phyloP scores from a whole-genome alignment of 2,797 vertebrate species.

The Crocidura indochinensis region DNA sequence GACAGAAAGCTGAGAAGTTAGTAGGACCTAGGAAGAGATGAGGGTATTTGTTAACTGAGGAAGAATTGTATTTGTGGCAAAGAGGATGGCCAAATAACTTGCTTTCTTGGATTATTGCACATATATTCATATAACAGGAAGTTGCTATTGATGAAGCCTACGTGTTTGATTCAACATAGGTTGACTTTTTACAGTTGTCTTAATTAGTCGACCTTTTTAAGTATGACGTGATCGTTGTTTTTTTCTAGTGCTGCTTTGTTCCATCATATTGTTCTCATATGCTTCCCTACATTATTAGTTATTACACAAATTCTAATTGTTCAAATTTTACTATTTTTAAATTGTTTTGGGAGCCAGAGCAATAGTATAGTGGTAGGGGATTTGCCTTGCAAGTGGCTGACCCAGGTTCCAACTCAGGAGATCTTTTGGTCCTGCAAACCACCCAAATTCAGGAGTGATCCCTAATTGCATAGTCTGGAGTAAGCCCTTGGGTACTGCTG shows the following conservation, averaged over 20 bases:
- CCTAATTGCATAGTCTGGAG: too few relatives aligned
- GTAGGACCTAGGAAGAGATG: neutral
- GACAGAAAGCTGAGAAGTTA: neutral
- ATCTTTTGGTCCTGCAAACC: too few relatives aligned
- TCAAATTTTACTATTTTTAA: neutral
- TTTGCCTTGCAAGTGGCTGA: too few relatives aligned
- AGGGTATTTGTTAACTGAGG: slow-evolving; percentile 11
- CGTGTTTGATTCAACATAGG: neutral
- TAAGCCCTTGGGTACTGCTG: too few relatives aligned
- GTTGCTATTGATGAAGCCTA: neutral
- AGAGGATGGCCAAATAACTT: neutral
- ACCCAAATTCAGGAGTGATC: too few relatives aligned
- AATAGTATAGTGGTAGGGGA: too few relatives aligned
- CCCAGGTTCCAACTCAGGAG: neutral
- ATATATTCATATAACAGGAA: neutral
- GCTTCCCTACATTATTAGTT: slow-evolving; percentile 12
- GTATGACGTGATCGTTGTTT: neutral
- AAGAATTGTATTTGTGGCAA: neutral
- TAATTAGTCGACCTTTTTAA: neutral
- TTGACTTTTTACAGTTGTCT: slow-evolving; percentile 8
- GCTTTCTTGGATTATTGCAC: neutral
- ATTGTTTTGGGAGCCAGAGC: neutral
- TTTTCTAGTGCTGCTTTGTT: slow-evolving; percentile 47
- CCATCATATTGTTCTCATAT: neutral
- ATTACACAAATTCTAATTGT: neutral